phyloP scores from a whole-genome alignment of 2,797 vertebrate species.

The Gadopsis marmoratus region DNA sequence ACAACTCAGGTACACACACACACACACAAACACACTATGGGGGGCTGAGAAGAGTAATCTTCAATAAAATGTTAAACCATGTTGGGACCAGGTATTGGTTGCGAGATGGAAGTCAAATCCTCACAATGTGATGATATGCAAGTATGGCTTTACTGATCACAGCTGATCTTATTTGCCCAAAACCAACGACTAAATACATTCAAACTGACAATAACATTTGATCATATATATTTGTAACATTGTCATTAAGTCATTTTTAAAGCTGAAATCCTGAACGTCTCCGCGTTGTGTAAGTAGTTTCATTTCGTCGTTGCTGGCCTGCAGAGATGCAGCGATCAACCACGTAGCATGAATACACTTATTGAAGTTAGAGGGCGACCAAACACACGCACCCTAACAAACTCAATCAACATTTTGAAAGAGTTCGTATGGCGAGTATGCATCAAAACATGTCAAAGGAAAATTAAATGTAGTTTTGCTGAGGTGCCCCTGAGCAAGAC shows the following conservation, averaged over 20 bases:
- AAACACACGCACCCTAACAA: neutral
- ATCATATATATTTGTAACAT: neutral
- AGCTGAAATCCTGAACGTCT: neutral
- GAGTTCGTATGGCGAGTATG: neutral
- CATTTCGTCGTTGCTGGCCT: neutral
- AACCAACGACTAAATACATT: neutral
- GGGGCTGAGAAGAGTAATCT: too few species aligned
- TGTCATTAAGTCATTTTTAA: neutral
- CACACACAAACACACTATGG: neutral
- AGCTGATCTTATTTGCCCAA: neutral
- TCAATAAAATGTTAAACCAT: neutral
- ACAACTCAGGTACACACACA: constrained; percentile 89
- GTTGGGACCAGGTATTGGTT: neutral
- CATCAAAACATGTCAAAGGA: neutral
- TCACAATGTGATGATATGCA: neutral
- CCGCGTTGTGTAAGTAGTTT: neutral
- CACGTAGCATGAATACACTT: neutral
- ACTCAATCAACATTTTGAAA: neutral
- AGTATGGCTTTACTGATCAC: neutral
- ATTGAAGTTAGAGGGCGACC: neutral
- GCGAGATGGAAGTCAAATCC: neutral
- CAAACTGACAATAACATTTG: neutral
- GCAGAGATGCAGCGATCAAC: neutral
- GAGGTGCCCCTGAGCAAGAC: neutral
- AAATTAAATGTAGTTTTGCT: neutral